phyloP scores from a whole-genome alignment of 2,113 vertebrate genomes.

The Tyrannus savana region DNA sequence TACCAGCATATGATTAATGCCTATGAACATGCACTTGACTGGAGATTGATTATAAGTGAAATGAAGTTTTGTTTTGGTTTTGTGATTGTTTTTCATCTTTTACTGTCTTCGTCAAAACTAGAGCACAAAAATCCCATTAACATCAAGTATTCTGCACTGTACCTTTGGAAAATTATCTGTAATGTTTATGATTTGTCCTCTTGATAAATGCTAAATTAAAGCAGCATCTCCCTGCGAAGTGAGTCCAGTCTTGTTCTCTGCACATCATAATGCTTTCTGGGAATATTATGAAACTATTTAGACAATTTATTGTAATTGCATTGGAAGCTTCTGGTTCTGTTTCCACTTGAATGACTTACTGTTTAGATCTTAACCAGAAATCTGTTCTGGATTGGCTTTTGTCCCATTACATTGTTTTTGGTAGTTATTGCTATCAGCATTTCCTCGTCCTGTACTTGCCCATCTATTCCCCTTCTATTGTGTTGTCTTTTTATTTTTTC shows the following conservation, averaged over 20 bases:
- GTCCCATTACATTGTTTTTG: background rate
- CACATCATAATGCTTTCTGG: background rate
- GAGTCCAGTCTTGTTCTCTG: background rate
- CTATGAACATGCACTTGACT: background rate
- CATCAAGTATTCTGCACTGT: background rate
- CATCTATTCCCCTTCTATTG: background rate
- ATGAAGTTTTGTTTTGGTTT: background rate
- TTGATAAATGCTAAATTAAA: background rate
- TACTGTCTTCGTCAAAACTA: background rate
- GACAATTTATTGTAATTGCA: background rate
- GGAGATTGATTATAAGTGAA: background rate
- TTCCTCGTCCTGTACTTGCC: background rate
- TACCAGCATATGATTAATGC: slow-evolving; percentile 81
- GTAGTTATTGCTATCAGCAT: background rate
- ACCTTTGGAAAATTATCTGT: background rate
- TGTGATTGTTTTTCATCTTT: background rate
- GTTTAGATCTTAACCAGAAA: background rate
- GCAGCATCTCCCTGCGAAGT: background rate
- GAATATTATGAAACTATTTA: background rate
- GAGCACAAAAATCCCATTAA: background rate
- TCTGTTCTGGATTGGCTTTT: background rate
- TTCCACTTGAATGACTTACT: background rate
- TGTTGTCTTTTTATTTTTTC: background rate
- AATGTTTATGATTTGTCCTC: background rate
- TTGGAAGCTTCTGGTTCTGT: background rate